phyloP scores from a whole-genome alignment of 2,113 vertebrate genomes.

The Tringa solitaria region DNA sequence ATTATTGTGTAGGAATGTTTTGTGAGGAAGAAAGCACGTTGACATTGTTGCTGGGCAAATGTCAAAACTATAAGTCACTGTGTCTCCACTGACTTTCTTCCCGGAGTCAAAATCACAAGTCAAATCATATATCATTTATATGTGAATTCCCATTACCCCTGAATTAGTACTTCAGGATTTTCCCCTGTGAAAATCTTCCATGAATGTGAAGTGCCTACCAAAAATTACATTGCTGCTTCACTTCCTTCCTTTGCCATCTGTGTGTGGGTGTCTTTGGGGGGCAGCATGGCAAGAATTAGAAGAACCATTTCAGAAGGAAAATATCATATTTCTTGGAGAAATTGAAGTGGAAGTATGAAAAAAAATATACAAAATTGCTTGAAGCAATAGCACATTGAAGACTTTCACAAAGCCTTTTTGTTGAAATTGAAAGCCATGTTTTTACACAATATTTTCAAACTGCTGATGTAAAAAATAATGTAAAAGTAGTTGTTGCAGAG shows the following conservation, averaged over 20 bases:
- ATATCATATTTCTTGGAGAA: constrained; percentile 7
- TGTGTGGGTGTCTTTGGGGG: constrained; percentile 37
- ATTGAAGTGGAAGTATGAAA: not conserved
- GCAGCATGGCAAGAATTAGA: constrained; percentile 11
- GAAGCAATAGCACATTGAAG: not conserved
- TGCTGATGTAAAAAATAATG: not conserved
- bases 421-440: not conserved
- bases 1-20: not conserved
- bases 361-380: not conserved
- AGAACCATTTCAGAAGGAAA: constrained; percentile 14
- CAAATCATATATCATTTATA: not conserved
- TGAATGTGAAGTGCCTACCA: not conserved
- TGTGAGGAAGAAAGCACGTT: not conserved
- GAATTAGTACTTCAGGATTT: not conserved
- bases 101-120: not conserved
- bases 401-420: not conserved
- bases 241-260: constrained; percentile 42
- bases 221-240: constrained; percentile 1
- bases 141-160: not conserved
- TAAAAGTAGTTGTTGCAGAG: not conserved
- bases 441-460: not conserved
- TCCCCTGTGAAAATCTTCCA: not conserved
- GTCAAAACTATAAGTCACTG: not conserved
- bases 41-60: not conserved
- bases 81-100: not conserved